Evolutionary conservation across 2,113 vertebrate species (phyloP).

Genomic region (Nymphicus hollandicus): DNA sequence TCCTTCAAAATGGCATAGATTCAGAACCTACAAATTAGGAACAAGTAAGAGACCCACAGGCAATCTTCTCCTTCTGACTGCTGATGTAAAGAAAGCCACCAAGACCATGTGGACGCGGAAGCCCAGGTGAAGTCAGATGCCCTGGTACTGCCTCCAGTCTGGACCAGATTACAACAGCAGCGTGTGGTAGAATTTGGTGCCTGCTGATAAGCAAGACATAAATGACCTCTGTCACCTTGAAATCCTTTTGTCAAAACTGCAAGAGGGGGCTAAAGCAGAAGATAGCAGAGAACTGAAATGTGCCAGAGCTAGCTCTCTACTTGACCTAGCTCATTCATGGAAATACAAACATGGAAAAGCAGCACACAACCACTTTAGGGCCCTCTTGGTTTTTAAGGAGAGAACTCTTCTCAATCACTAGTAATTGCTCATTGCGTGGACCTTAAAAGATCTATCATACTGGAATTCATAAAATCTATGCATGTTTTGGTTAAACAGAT

Average conservation of each 20-base stretch:
- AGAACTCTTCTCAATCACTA: not conserved
- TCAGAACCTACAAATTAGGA: not conserved
- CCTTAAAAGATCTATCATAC: not conserved
- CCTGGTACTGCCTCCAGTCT: not conserved
- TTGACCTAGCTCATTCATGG: not conserved
- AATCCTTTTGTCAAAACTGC: not conserved
- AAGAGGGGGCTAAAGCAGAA: not conserved
- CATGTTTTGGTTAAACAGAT: not conserved
- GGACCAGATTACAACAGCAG: fast-evolving
- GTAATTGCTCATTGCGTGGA: not conserved
- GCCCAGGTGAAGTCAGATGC: not conserved
- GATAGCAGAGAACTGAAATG: fast-evolving
- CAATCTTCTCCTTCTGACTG: not conserved
- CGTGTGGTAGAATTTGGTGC: fast-evolving
- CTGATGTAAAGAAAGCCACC: not conserved
- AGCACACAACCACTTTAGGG: not conserved
- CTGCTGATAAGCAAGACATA: fast-evolving
- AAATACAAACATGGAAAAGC: not conserved
- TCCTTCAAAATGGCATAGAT: not conserved
- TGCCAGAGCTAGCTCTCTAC: not conserved
- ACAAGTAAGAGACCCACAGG: not conserved
- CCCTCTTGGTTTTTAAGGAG: not conserved
- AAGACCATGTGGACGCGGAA: not conserved
- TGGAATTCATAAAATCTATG: not conserved
- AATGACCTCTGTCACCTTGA: not conserved